Evolutionary conservation across 1,140 invertebrate genomes (phyloP), one percentile per base, ranked within the genome.

Genomic region (Popillia japonica): DNA sequence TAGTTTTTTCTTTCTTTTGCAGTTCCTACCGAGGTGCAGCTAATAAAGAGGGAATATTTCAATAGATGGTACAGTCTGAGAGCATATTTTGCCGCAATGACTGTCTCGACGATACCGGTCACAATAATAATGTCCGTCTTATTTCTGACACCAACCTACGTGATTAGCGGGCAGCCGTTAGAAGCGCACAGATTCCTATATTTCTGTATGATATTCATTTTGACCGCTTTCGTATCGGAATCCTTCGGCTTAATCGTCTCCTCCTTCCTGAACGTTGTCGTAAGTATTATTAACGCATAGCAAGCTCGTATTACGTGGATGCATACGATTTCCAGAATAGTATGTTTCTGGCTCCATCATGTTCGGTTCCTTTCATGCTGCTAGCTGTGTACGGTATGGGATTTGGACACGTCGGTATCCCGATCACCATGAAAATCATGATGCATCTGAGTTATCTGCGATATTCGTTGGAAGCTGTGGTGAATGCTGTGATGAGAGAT

Each of bases 61-160:
- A 99, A 99, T 86, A 92, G 94, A 81, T 99, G 96, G 96, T 99
- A 98, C 86, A 92, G 93, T 27, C 86, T 98, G 14, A 94, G 94
- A 84, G 93, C 96, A 0, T 98, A 98, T 85, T 98, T 96, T 86
- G 90, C 93, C 9, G 96, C 97, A 0, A 90, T 96, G 82, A 93
- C 95, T 0, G 85, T 96, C 74, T 92, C 96, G 0, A 90, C 90
- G 27, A 88, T 94, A 34, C 94, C 94, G 6, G 83, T 87, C 0
- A 91, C 96, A 88, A 87, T 96, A 40, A 82, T 95, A 59, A 90
- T 95, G 81, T 92, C 93, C 2, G 83, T 94, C 2, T 89, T 96
- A 1, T 98, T 97, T 86, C 85, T 96, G 9, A 87, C 89, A 0
- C 93, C 98, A 82, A 93, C 95, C 0, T 98, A 98, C 85, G 89